Evolutionary conservation across 2,888 invertebrate genomes (phyloP).

Genomic region (Zelleria hepariella): DNA sequence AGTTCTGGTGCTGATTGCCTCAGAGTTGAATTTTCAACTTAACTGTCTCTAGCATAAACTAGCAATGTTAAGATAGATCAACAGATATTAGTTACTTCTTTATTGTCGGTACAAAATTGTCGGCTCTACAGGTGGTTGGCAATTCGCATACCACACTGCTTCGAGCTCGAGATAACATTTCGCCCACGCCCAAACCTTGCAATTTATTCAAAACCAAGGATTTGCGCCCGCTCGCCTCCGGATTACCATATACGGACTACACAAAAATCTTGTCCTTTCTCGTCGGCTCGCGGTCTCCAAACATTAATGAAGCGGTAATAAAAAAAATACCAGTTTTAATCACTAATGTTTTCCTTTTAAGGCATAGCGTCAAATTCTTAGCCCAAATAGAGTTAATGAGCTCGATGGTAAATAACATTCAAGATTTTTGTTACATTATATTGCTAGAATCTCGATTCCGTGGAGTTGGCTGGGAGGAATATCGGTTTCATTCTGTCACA

Average conservation of each 20-base stretch:
- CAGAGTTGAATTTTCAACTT: background rate
- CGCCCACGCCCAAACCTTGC: conserved; percentile 55
- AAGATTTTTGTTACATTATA: conserved; percentile 38
- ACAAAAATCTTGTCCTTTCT: conserved; percentile 8
- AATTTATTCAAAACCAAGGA: conserved; percentile 62
- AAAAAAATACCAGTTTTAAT: conserved; percentile 6
- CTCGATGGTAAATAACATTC: conserved; percentile 35
- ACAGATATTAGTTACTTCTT: conserved; percentile 26
- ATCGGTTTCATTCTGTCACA: conserved; percentile 36
- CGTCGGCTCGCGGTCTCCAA: background rate
- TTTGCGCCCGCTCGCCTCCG: conserved; percentile 39
- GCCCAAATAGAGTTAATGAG: conserved; percentile 13
- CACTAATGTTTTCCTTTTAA: background rate
- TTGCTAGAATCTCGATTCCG: conserved; percentile 23
- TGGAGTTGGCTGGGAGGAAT: conserved; percentile 42
- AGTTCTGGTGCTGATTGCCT: background rate
- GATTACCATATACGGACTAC: conserved; percentile 4
- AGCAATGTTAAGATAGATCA: conserved; percentile 13
- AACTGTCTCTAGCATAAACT: background rate
- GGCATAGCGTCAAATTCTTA: conserved; percentile 2
- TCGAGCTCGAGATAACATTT: conserved; percentile 31
- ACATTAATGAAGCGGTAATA: conserved; percentile 2
- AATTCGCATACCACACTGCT: conserved; percentile 47
- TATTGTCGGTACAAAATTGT: conserved; percentile 24
- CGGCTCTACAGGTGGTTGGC: conserved; percentile 48